Base-by-base conservation (phyloP, 2,113 vertebrate genomes). In the Sorex fumeus region DNA sequence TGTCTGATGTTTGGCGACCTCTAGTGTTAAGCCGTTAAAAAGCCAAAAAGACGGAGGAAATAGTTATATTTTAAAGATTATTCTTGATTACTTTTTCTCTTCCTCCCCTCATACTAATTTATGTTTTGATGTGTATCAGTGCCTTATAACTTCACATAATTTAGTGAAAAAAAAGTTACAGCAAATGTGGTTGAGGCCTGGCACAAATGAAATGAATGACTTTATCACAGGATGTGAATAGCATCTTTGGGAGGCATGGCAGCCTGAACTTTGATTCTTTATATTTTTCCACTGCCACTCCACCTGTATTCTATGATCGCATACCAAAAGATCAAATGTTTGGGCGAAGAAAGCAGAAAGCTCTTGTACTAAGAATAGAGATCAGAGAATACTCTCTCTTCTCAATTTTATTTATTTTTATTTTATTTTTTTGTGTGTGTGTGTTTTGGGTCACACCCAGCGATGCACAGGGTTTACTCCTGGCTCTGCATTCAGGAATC, bases 1-100 rank as follows among this genome's bases (percentile, higher is more conserved):
- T 74, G 91, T 19, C 66, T 92, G 94, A 95, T 77, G 77, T 96
- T 93, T 95, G 94, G 96, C 74, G 95, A 93, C 95, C 96, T 95
- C 96, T 97, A 47, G 80, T 95, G 95, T 94, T 95, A 53, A 93
- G 12, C 27, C 79, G 6, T 91, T 60, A 62, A 91, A 95, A 93
- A 34, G 12, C 76, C 91, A 93, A 40, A 79, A 93, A 62, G 53
- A 1, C 30, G 50, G 0, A 84, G 70, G 43, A 88, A 94, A 19
- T 78, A 6, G 0, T 23, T 47, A 6, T 19, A 23, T 90, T 81
- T 74, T 10, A 71, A 67, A 70, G 40, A n/a, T 50, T 87, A 71
- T 78, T 28, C 84, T 45, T 89, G 34, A 69, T 89, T 36, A 50
- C 87, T 81, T 2, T 93, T 93, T 91, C 87, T 89, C 36, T 88